Percentiles rank a stretch among this genome's conserved stretches.
Evolutionary conservation across 2,888 invertebrate genomes (phyloP).

Genomic region (Diogma glabrata): DNA sequence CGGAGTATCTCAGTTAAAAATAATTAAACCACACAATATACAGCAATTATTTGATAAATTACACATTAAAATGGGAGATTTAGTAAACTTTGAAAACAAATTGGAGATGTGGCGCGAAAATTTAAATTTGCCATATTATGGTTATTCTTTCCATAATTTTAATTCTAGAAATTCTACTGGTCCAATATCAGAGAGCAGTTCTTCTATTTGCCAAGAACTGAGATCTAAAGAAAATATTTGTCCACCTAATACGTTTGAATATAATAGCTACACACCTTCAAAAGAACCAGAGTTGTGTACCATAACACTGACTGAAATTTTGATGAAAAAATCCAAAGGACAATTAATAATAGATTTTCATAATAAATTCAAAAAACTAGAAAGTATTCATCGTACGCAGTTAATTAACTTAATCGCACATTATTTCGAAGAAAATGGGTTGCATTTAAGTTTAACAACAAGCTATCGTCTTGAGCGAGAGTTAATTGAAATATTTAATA

Average conservation of each 20-base stretch:
- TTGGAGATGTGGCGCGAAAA: background rate
- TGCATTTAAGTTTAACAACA: slow-evolving; percentile 12
- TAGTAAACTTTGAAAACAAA: background rate
- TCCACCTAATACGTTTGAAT: background rate
- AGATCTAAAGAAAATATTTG: too few species aligned
- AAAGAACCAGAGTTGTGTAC: background rate
- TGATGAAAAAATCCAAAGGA: background rate
- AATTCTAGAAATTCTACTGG: background rate
- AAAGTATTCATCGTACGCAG: background rate
- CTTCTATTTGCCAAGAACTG: background rate
- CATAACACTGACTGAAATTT: background rate
- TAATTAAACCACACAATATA: too few species aligned
- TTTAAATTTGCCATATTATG: background rate
- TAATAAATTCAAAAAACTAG: background rate
- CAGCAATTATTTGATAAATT: too few species aligned
- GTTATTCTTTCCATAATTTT: background rate
- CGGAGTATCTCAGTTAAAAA: too few species aligned
- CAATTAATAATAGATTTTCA: background rate
- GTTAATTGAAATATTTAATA: slow-evolving; percentile 14
- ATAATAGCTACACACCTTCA: background rate
- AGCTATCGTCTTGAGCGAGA: slow-evolving; percentile 15
- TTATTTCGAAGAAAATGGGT: slow-evolving; percentile 1
- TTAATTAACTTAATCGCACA: background rate
- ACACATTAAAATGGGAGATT: too few species aligned
- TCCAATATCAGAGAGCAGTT: background rate